Base-by-base conservation (phyloP, 2,797 vertebrate species). In the Salmo trutta region DNA sequence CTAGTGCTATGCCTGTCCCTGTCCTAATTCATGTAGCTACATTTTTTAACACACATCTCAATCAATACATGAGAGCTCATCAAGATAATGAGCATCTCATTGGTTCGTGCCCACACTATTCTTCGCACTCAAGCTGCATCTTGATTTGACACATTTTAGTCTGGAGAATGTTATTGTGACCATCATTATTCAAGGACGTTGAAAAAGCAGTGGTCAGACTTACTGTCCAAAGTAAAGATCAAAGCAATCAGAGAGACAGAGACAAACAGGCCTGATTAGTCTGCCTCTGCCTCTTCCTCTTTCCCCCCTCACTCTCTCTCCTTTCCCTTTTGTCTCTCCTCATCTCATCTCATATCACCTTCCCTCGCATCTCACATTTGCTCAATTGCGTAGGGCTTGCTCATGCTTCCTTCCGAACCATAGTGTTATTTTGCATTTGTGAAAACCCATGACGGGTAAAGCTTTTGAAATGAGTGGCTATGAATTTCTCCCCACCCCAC, bases 11-110 rank as follows among this genome's bases (percentile, higher is more conserved):
- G 85, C 77, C 74, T 87, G 89, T 88, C 87, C 86, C 84, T 79
- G 90, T 86, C 90, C 91, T 89, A 83, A 88, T 91, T 93, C 85
- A 82, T 87, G 79, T 79, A 76, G 82, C 86, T 87, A 84, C 75
- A 86, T 87, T 88, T 83, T 88, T 89, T 84, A 90, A 85, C 85
- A 88, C 33, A 6, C 77, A 69, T 77, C 16, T 59, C 75, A 64
- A 69, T 33, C 75, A 16, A 56, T 75, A 79, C 86, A 82, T 14
- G 71, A 81, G 83, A 73, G 73, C 56, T 68, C 33, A 2, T 56
- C 64, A 79, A 54, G 10, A 19, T 5, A 59, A 19, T 33, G 59
- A 68, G 8, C 47, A 7, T 41, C 6, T 73, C 66, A 24, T 80
- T 56, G 33, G 56, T 77, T 77, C 78, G 54, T 84, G 81, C 76